phyloP scores from a whole-genome alignment of 2,113 vertebrate genomes.

The Amphilophus citrinellus region DNA sequence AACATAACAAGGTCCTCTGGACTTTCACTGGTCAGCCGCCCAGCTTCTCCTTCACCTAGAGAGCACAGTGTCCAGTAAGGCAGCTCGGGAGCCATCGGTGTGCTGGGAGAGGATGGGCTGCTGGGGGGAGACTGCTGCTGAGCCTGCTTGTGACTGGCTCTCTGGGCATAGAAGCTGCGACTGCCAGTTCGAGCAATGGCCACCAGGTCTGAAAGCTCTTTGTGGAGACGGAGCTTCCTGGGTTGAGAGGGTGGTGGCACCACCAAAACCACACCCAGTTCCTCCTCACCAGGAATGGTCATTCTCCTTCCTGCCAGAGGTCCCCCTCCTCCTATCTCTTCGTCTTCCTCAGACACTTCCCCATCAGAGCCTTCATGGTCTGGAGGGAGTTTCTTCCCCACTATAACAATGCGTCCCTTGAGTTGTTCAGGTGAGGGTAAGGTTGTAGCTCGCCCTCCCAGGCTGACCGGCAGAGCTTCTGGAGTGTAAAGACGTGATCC shows the following conservation, averaged over 20 bases:
- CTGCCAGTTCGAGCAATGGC: constrained; percentile 86
- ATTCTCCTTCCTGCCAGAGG: constrained; percentile 81
- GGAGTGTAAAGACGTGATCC: constrained; percentile 89
- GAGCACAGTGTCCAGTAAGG: constrained; percentile 92
- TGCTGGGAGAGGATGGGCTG: constrained; percentile 85
- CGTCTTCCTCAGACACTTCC: constrained; percentile 95
- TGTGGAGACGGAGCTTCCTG: constrained; percentile 87
- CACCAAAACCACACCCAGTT: constrained; percentile 82
- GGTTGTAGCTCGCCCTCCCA: constrained; percentile 78
- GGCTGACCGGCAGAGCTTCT: constrained; percentile 80
- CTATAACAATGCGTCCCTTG: constrained; percentile 89
- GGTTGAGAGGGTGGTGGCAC: constrained; percentile 85
- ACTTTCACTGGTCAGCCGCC: constrained; percentile 91
- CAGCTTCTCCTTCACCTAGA: constrained; percentile 93
- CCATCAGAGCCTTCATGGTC: constrained; percentile 87
- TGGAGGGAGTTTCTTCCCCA: constrained; percentile 90
- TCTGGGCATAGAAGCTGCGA: constrained; percentile 85
- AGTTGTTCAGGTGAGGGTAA: constrained; percentile 94
- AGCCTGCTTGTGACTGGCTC: constrained; percentile 56
- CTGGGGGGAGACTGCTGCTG: constrained; percentile 88
- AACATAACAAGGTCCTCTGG: constrained; percentile 96
- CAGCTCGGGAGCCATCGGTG: constrained; percentile 60
- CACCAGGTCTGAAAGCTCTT: constrained; percentile 92
- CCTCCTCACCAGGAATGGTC: constrained; percentile 85
- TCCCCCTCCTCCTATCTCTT: constrained; percentile 89